These are phyloP conservation scores for Amphibalanus amphitrite DNA, from an alignment of 1,140 invertebrate species.

Conservation along the genomic window DNA sequence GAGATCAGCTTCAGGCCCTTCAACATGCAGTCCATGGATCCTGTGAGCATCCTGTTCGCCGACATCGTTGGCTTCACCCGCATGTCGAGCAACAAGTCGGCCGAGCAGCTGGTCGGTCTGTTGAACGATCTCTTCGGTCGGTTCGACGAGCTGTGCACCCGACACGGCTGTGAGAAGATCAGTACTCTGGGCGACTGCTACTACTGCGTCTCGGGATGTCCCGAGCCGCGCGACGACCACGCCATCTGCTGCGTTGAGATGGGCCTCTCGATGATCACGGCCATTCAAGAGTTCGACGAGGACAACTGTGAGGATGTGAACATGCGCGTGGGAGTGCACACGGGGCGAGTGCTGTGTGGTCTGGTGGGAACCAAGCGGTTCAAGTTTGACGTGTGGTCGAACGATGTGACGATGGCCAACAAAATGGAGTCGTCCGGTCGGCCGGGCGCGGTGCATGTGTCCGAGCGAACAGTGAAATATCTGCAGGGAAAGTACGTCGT, in stretches of 20 bases:
- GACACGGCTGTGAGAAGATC: slow-evolving; percentile 40
- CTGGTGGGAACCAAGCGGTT: slow-evolving; percentile 74
- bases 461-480: slow-evolving; percentile 66
- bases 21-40: slow-evolving; percentile 79
- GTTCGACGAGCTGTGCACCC: slow-evolving; percentile 61
- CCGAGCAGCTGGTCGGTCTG: slow-evolving; percentile 70
- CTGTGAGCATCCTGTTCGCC: slow-evolving; percentile 79
- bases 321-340: slow-evolving; percentile 84
- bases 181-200: slow-evolving; percentile 39
- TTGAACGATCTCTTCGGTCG: slow-evolving; percentile 91
- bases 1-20: slow-evolving; percentile 65
- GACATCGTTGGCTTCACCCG: slow-evolving; percentile 95
- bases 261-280: slow-evolving; percentile 59
- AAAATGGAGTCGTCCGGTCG: slow-evolving; percentile 73
- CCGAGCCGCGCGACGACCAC: slow-evolving; percentile 67
- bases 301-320: slow-evolving; percentile 66
- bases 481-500: slow-evolving; percentile 61
- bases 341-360: slow-evolving; percentile 71
- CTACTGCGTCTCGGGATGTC: slow-evolving; percentile 79
- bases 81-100: slow-evolving; percentile 90
- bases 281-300: slow-evolving; percentile 68
- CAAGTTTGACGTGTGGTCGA: slow-evolving; percentile 90
- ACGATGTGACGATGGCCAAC: slow-evolving; percentile 79
- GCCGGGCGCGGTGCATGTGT: slow-evolving; percentile 79
- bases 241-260: slow-evolving; percentile 75